Evolutionary conservation across 2,113 vertebrate species (phyloP), one percentile per base, ranked within the genome.

Genomic region (Calidris pygmaea): DNA sequence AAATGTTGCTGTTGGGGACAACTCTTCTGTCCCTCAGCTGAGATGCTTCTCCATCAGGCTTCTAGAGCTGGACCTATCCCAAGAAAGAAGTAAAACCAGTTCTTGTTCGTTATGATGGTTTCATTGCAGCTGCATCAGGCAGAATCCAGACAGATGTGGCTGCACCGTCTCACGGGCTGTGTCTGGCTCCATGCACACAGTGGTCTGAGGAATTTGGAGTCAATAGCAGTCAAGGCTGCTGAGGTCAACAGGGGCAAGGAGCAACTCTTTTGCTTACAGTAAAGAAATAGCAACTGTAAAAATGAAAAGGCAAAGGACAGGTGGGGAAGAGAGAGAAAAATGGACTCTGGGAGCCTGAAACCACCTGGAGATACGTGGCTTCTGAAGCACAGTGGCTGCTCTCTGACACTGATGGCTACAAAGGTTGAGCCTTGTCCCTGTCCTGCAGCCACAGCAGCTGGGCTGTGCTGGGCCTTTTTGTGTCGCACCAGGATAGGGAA

Each of bases 401-500:
- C 6, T 59, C n/a, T 45, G 32, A 23, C 52, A 24, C 32, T 62
- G 81, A 24, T 7, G 59, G 29, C 20, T 70, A 77, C 55, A 63
- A n/a, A 63, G 19, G 30, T 52, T 73, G 16, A 67, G 1, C 34
- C 14, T 37, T 26, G 41, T 32, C 26, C 15, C 10, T 45, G 67
- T n/a, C 50, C n/a, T 37, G 23, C 39, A 59, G 58, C 16, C 45
- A 12, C 39, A 35, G 18, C 0, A 1, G 9, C 8, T 26, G 20
- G 3, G 59, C 34, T 12, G 7, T 18, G 50, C 7, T 52, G 45
- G 21, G 23, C 32, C 23, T 15, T 13, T 37, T 27, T 20, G 19
- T n/a, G 19, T 37, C 52, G 22, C 35, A 35, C 17, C 58, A 37
- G 53, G 14, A 29, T 29, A 75, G 39, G n/a, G 14, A 39, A 50